Base-by-base conservation (phyloP, 2,888 invertebrate genomes). In the Sminthurides aquaticus region DNA sequence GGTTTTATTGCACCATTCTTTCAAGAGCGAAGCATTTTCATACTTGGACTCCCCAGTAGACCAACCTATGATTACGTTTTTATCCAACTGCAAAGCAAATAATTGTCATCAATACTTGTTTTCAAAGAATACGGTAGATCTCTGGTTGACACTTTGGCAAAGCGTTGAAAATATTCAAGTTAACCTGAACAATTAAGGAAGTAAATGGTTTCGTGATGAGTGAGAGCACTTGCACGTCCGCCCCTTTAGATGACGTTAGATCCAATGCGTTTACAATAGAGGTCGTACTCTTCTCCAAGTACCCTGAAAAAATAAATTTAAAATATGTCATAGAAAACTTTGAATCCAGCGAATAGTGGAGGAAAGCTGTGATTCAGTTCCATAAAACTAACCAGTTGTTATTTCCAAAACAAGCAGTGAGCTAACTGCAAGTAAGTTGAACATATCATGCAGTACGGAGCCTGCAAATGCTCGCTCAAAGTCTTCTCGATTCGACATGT, bases 361-460 rank as follows among this genome's bases (percentile, higher is more conserved):
- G n/a, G n/a, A n/a, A n/a, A n/a, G n/a, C n/a, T n/a, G n/a, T n/a
- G n/a, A n/a, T n/a, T n/a, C n/a, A 56, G 26, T 56, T 25, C 25
- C 58, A 22, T 65, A n/a, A n/a, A n/a, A n/a, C n/a, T n/a, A n/a
- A 75, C 75, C 75, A 54, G 79, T 78, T 25, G 77, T 70, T 28
- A 78, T 75, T 75, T 83, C 83, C 5, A 82, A 60, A 0, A 81
- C 80, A 62, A 84, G 76, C 2, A 84, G 77, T 1, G 80, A 76
- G 25, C 81, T 66, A 34, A 83, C 82, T 2, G 80, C 77, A 64
- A 83, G 76, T 78, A 82, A 80, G 76, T 84, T 84, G 77, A 82
- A 83, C 78, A 82, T 81, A 75, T 83, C 83, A 71, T 83, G 83
- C 2, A 83, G 78, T 18, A 82, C 82, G 22, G 82, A 83, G 1